These are phyloP conservation scores for Fundulus diaphanus DNA, from an alignment of 2,797 vertebrate genomes.

Conservation along the genomic window DNA sequence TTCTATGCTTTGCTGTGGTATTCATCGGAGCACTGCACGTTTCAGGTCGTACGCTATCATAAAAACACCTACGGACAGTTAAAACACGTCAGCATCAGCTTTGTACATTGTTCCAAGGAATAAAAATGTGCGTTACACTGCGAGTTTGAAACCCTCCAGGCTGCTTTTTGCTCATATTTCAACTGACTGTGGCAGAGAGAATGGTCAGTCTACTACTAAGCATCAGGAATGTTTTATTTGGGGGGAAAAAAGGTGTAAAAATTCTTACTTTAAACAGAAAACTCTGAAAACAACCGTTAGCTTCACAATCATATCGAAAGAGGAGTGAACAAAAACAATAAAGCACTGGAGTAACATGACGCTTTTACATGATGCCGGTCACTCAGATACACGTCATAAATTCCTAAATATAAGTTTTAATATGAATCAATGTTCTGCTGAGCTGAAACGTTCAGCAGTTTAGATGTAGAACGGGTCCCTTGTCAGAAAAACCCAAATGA, in stretches of 20 bases:
- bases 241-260: not conserved
- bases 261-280: not conserved
- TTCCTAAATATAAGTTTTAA: not conserved
- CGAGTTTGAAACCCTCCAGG: not conserved
- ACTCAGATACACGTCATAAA: not conserved
- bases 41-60: constrained; percentile 11
- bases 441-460: not conserved
- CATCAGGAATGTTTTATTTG: not conserved
- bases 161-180: not conserved
- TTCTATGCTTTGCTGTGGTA: constrained; percentile 43
- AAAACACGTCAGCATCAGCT: not conserved
- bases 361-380: not conserved
- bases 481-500: not conserved
- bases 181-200: not conserved
- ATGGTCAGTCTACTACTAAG: not conserved
- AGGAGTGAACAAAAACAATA: not conserved
- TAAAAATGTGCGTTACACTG: constrained; percentile 13
- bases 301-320: not conserved
- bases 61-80: not conserved
- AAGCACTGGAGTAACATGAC: not conserved
- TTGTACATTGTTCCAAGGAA: constrained; percentile 18
- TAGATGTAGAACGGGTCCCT: not conserved
- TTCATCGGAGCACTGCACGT: constrained; percentile 9
- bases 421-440: not conserved
- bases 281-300: not conserved